These are phyloP conservation scores for Dendrocincla fuliginosa DNA, from an alignment of 2,797 vertebrate species.

Conservation along the genomic window DNA sequence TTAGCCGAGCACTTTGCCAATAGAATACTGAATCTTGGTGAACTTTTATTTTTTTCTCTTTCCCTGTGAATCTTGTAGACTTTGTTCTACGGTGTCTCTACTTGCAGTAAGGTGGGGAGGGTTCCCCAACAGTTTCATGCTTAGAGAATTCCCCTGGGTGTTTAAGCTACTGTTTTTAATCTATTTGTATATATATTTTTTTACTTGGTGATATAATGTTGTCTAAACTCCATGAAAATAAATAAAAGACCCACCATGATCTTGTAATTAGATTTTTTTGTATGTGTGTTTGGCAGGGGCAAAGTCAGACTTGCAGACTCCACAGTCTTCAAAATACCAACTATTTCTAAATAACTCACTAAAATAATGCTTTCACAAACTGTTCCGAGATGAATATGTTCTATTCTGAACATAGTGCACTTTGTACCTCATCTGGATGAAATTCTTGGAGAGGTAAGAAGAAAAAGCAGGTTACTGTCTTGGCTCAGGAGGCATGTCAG, in stretches of 20 bases:
- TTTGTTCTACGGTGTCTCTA: neutral
- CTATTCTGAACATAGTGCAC: neutral
- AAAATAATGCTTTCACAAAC: neutral
- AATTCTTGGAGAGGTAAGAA: neutral
- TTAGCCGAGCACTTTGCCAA: neutral
- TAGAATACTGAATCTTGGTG: neutral
- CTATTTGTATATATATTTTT: neutral
- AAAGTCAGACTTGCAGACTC: neutral
- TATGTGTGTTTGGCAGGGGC: neutral
- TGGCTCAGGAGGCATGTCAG: neutral
- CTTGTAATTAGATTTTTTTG: neutral
- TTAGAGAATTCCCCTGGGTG: neutral
- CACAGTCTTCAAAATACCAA: neutral
- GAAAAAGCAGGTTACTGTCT: neutral
- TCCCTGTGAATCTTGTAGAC: neutral
- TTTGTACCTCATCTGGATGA: neutral
- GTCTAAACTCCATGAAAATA: neutral
- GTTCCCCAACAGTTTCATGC: neutral
- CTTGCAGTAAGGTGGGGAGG: neutral
- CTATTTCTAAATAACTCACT: neutral
- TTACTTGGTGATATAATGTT: neutral
- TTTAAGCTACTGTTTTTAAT: neutral
- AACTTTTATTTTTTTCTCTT: neutral
- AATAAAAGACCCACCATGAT: neutral
- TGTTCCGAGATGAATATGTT: neutral